Conservation (phyloP, 2,888 invertebrate genomes). For the Diplazon laetatorius region DNA sequence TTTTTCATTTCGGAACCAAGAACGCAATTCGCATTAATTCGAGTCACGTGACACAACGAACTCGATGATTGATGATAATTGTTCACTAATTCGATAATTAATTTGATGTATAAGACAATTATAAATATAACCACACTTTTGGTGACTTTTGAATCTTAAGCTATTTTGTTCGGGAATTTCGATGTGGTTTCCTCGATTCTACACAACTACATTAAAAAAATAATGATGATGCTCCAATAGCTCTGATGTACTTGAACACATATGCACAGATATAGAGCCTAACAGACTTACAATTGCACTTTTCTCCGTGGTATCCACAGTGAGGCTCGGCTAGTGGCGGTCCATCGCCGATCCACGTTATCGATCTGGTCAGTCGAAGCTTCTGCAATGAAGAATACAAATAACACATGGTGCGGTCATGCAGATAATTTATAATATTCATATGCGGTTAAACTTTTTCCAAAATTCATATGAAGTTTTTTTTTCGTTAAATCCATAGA, state of each 20-base stretch:
- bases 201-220: too few species aligned
- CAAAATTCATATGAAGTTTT: too few species aligned
- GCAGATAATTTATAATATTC: background rate
- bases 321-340: slow-evolving; percentile 93
- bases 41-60: too few species aligned
- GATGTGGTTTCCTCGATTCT: background rate
- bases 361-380: slow-evolving; percentile 87
- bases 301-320: slow-evolving; percentile 95
- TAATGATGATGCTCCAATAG: too few species aligned
- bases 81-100: too few species aligned
- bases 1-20: background rate
- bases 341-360: slow-evolving; percentile 90
- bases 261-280: background rate
- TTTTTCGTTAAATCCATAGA: too few species aligned
- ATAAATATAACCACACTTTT: background rate
- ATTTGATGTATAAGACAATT: too few species aligned
- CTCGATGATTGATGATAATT: too few species aligned
- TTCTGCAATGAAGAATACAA: slow-evolving; percentile 85
- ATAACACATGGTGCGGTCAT: slow-evolving; percentile 10
- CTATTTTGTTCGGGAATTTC: too few species aligned
- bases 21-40: too few species aligned
- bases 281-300: slow-evolving; percentile 91
- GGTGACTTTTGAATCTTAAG: background rate
- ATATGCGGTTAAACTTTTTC: background rate
- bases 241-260: background rate